Conservation (phyloP, 1,140 invertebrate species). For the Brachystomella parvula region DNA sequence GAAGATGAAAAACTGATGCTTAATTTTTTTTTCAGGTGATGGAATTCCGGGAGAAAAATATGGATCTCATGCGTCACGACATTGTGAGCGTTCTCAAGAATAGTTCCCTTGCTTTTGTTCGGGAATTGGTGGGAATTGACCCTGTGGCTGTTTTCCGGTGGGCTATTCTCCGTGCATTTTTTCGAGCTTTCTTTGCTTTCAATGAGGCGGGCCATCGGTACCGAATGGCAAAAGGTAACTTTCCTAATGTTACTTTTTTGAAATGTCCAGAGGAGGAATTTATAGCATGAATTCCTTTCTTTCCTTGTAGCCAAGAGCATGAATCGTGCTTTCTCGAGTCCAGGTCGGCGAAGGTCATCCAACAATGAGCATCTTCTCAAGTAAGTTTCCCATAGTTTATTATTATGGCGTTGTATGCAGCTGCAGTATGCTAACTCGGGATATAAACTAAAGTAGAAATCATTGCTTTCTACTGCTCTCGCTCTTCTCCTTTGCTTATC, state of each 20-base stretch:
- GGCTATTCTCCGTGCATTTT: conserved; percentile 86
- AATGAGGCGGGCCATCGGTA: conserved; percentile 69
- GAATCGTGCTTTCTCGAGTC: conserved; percentile 31
- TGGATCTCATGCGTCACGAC: conserved; percentile 87
- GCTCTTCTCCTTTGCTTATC: not conserved
- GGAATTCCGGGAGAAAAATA: conserved; percentile 92
- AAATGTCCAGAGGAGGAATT: not conserved
- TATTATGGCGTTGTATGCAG: not conserved
- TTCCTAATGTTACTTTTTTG: conserved; percentile 5
- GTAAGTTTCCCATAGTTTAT: conserved; percentile 21
- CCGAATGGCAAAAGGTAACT: conserved; percentile 53
- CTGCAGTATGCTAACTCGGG: not conserved
- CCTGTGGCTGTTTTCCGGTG: conserved; percentile 91
- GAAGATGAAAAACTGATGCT: no score
- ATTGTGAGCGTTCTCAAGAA: conserved; percentile 89
- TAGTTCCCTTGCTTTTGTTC: conserved; percentile 81
- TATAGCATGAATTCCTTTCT: conserved; percentile 1
- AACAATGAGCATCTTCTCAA: conserved; percentile 36
- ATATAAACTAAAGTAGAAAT: not conserved
- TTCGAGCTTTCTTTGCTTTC: conserved; percentile 85
- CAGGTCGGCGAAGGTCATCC: conserved; percentile 31
- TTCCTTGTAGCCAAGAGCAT: conserved; percentile 24
- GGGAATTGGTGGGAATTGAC: conserved; percentile 86
- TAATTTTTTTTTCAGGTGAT: conserved; percentile 51
- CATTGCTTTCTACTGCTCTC: conserved; percentile 7